These are phyloP conservation scores for Myripristis jacobus DNA, from an alignment of 2,797 vertebrate genomes.

Conservation along the genomic window DNA sequence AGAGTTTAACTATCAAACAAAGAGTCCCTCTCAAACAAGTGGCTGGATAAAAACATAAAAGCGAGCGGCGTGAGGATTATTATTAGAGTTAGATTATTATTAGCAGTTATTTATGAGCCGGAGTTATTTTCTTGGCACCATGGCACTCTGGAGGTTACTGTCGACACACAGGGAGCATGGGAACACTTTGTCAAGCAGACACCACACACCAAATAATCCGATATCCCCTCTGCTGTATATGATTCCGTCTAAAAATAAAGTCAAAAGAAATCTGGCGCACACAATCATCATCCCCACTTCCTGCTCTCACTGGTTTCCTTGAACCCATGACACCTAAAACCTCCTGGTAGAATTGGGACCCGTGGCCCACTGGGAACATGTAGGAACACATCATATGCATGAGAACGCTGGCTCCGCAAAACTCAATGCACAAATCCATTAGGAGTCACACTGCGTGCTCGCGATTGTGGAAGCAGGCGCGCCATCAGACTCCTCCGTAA, in stretches of 20 bases:
- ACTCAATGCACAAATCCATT: slow-evolving; percentile 74
- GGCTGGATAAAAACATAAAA: neutral
- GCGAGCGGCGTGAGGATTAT: neutral
- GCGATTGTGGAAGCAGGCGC: slow-evolving; percentile 59
- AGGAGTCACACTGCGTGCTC: slow-evolving; percentile 44
- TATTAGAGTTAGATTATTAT: slow-evolving; percentile 8
- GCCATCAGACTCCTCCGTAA: slow-evolving; percentile 59
- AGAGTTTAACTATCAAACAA: slow-evolving; percentile 10
- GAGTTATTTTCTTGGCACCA: neutral
- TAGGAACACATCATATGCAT: slow-evolving; percentile 74
- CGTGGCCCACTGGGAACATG: slow-evolving; percentile 62
- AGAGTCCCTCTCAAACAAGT: slow-evolving; percentile 43
- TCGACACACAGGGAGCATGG: slow-evolving; percentile 33
- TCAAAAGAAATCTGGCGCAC: slow-evolving; percentile 26
- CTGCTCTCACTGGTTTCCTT: slow-evolving; percentile 27
- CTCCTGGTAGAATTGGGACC: slow-evolving; percentile 58
- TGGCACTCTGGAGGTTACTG: slow-evolving; percentile 11
- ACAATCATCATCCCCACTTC: slow-evolving; percentile 45
- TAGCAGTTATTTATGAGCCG: neutral
- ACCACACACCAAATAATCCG: slow-evolving; percentile 17
- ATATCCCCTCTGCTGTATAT: slow-evolving; percentile 8
- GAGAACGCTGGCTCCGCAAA: slow-evolving; percentile 69
- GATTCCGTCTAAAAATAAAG: slow-evolving; percentile 39
- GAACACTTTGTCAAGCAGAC: slow-evolving; percentile 20
- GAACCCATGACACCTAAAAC: slow-evolving; percentile 50